phyloP scores from a whole-genome alignment of 1,140 invertebrate species.

The Zaprionus gabonicus region DNA sequence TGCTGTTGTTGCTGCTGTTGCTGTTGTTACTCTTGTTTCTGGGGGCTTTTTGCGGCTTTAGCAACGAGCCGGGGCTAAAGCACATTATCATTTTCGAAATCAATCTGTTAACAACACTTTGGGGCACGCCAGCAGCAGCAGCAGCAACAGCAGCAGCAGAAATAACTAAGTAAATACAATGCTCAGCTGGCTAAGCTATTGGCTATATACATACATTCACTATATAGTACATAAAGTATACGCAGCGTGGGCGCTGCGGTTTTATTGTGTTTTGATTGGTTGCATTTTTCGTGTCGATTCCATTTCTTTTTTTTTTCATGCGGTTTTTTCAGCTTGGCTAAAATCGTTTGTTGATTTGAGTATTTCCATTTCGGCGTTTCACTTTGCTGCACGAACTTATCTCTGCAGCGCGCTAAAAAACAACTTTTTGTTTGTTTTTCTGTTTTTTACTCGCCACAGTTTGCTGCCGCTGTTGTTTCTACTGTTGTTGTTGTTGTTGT shows the following conservation, averaged over 20 bases:
- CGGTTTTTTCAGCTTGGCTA: conserved; percentile 36
- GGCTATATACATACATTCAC: conserved; percentile 4
- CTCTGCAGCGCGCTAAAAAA: conserved; percentile 58
- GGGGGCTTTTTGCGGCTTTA: conserved; percentile 72
- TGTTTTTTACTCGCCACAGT: conserved; percentile 22
- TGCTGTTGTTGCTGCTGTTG: conserved; percentile 14
- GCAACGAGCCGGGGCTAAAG: conserved; percentile 40
- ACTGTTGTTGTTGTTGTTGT: conserved; percentile 13
- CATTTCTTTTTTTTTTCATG: conserved; percentile 20
- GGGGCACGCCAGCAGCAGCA: conserved; percentile 27
- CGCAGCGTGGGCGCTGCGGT: conserved; percentile 30
- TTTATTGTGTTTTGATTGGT: conserved; percentile 44
- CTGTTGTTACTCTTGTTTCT: conserved; percentile 39
- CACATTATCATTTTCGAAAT: conserved; percentile 79
- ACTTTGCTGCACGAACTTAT: conserved; percentile 49
- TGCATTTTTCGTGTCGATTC: conserved; percentile 20
- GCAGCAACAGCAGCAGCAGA: neutral
- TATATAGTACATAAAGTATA: neutral
- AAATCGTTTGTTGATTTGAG: conserved; percentile 78
- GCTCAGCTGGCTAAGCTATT: neutral
- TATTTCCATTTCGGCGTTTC: conserved; percentile 53
- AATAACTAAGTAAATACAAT: conserved; percentile 20
- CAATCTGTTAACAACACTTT: conserved; percentile 80
- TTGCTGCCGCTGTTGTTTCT: neutral
- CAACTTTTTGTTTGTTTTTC: conserved; percentile 45